Evolutionary conservation across 2,888 invertebrate species (phyloP).

Genomic region (Chirona hameri): DNA sequence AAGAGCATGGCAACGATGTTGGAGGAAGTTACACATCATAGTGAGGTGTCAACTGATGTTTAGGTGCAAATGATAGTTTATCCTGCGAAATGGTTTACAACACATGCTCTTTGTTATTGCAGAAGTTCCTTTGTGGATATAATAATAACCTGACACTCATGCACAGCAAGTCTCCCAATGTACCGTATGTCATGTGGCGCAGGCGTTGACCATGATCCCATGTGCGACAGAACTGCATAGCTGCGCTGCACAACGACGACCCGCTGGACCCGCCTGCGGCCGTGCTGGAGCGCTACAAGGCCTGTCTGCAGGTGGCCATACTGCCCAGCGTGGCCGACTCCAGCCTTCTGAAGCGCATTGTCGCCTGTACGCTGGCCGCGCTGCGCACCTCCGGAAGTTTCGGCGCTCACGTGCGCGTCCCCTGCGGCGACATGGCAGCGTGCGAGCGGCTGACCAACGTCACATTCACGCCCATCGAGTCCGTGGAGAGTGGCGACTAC

Average conservation of each 20-base stretch:
- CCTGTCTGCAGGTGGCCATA: neutral
- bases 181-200: neutral
- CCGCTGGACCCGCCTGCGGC: neutral
- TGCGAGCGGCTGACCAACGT: neutral
- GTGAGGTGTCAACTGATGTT: too few relatives aligned
- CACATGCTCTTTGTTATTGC: too few relatives aligned
- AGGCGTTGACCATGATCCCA: neutral
- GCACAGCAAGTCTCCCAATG: too few relatives aligned
- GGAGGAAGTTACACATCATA: too few relatives aligned
- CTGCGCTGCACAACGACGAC: neutral
- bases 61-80: neutral
- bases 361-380: constrained; percentile 1
- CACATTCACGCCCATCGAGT: neutral
- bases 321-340: neutral
- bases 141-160: neutral
- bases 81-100: neutral
- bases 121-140: neutral
- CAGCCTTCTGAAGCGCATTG: neutral
- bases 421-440: neutral
- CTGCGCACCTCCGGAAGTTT: constrained; percentile 27
- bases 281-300: constrained; percentile 22
- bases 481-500: neutral
- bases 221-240: neutral
- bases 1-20: too few relatives aligned
- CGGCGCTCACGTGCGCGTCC: constrained; percentile 3